These are phyloP conservation scores for Habropoda laboriosa DNA, from an alignment of 1,140 invertebrate genomes.

Conservation along the genomic window DNA sequence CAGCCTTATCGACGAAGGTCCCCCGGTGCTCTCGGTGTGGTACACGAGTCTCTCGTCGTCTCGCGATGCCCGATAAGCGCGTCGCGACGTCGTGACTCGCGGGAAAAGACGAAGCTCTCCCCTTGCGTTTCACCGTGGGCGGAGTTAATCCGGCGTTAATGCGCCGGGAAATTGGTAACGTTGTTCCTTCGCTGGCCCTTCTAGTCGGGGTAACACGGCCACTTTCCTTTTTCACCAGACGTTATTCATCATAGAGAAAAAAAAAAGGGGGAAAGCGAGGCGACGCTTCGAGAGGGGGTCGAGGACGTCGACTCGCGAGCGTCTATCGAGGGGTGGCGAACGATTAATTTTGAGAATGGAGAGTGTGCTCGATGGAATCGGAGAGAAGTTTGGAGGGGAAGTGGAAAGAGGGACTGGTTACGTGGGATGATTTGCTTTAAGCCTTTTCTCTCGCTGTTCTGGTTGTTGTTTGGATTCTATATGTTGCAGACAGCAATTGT, in stretches of 20 bases:
- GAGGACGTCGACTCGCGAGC: not conserved
- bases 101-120: not conserved
- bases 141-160: slow-evolving; percentile 44
- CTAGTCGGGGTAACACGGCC: not conserved
- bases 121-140: not conserved
- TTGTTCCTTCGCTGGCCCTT: not conserved
- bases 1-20: slow-evolving; percentile 43
- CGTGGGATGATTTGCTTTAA: too few relatives aligned
- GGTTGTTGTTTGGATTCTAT: too few relatives aligned
- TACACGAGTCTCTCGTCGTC: slow-evolving; percentile 22
- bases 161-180: slow-evolving; percentile 48
- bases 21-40: not conserved
- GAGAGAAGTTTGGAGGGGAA: too few relatives aligned
- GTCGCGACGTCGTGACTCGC: slow-evolving; percentile 36
- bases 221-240: not conserved
- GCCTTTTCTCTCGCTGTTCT: too few relatives aligned
- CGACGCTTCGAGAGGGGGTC: not conserved
- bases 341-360: slow-evolving; percentile 23
- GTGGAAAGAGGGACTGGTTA: not conserved
- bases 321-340: slow-evolving; percentile 1
- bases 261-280: not conserved
- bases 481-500: too few relatives aligned
- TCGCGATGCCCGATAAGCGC: slow-evolving; percentile 45
- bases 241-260: slow-evolving; percentile 13
- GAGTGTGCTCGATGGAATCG: not conserved